Conservation (phyloP, 2,113 vertebrate species). For the Microcebus ravelobensis region DNA sequence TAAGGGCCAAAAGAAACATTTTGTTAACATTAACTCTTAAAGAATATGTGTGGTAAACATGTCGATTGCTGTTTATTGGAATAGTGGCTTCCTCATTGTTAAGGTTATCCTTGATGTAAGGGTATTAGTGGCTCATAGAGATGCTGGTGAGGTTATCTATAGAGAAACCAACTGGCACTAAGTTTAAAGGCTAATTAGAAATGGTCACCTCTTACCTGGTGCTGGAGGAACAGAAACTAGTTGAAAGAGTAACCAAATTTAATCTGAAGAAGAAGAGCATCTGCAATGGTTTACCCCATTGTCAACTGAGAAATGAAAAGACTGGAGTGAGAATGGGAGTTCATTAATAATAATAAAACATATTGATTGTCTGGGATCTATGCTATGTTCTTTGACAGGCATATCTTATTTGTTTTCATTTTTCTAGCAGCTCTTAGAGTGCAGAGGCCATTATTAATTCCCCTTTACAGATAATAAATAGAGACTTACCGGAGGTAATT, state of each 20-base stretch:
- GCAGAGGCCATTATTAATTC: background rate
- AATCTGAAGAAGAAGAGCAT: background rate
- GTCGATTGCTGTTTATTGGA: background rate
- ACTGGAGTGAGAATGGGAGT: background rate
- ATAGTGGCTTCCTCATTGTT: background rate
- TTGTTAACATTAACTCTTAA: background rate
- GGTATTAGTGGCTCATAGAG: background rate
- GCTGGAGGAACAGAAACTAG: background rate
- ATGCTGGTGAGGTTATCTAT: background rate
- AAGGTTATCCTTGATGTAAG: background rate
- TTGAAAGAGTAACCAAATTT: background rate
- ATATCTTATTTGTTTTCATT: conserved; percentile 16
- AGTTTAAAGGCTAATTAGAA: background rate
- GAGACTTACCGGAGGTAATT: conserved; percentile 7
- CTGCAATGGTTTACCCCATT: background rate
- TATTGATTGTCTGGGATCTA: background rate
- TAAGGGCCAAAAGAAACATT: background rate
- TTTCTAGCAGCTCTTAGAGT: background rate
- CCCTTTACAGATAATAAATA: background rate
- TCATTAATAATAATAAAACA: background rate
- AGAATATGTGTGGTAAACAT: background rate
- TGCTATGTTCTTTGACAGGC: background rate
- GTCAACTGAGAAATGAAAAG: background rate
- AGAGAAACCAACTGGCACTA: background rate
- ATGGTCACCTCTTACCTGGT: background rate